These are phyloP conservation scores for Tigriopus japonicus DNA, from an alignment of 1,140 invertebrate species.

Conservation along the genomic window DNA sequence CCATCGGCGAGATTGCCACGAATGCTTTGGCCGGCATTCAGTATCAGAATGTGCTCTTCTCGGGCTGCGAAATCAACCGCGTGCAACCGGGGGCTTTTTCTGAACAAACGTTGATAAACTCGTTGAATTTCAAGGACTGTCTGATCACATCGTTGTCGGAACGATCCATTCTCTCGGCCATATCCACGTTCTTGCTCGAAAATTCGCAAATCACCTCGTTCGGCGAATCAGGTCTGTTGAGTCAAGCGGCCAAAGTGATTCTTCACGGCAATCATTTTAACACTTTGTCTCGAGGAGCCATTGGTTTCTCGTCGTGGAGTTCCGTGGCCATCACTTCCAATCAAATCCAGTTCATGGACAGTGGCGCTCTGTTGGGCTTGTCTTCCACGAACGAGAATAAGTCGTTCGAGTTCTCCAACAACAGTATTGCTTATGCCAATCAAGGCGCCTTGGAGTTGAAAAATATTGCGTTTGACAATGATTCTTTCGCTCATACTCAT, in stretches of 20 bases:
- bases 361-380: background rate
- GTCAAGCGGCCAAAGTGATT: background rate
- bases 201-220: background rate
- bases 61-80: background rate
- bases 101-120: background rate
- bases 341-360: background rate
- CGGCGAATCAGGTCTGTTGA: background rate
- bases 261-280: background rate
- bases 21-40: background rate
- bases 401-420: constrained; percentile 4
- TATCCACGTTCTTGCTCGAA: background rate
- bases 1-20: background rate
- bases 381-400: background rate
- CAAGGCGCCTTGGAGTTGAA: background rate
- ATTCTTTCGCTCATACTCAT: background rate
- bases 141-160: background rate
- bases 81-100: background rate
- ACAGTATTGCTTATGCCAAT: constrained; percentile 5
- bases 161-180: constrained; percentile 2
- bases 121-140: constrained; percentile 1
- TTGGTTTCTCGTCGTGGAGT: constrained; percentile 4
- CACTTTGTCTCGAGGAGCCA: background rate
- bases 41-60: background rate
- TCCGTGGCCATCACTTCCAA: background rate
- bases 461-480: background rate